Conservation (phyloP, 2,888 invertebrate species). For the Callosobruchus maculatus region DNA sequence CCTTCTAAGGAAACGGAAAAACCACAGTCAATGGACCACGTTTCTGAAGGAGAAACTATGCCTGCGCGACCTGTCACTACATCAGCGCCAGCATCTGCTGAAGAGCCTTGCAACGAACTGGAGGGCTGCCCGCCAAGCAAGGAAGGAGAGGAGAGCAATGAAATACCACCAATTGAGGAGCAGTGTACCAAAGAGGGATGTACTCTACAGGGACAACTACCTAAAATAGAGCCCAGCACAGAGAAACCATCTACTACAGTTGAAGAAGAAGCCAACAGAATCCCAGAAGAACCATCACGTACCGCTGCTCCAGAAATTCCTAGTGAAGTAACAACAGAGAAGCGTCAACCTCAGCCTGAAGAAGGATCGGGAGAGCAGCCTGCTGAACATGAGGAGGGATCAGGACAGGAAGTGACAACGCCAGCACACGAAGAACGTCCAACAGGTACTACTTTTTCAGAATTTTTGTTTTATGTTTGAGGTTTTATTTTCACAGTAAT, state of each 20-base stretch:
- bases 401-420: constrained; percentile 6
- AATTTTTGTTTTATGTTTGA: too few species aligned
- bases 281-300: constrained; percentile 10
- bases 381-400: constrained; percentile 7
- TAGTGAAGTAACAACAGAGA: constrained; percentile 12
- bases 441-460: background rate
- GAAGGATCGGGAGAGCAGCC: constrained; percentile 8
- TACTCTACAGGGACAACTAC: constrained; percentile 7
- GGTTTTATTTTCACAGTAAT: too few species aligned
- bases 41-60: constrained; percentile 21
- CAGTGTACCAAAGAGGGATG: constrained; percentile 20
- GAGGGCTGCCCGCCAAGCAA: constrained; percentile 4
- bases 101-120: background rate
- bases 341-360: constrained; percentile 8
- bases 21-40: constrained; percentile 31
- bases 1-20: constrained; percentile 28
- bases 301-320: constrained; percentile 5
- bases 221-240: background rate
- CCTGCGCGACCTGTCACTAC: constrained; percentile 3
- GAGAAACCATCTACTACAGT: background rate
- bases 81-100: constrained; percentile 1
- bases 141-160: constrained; percentile 9
- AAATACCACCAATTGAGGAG: constrained; percentile 16
- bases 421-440: background rate
- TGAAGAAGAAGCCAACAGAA: constrained; percentile 13